Base-by-base conservation (phyloP, 2,888 invertebrate genomes). In the Drosophila austrosaltans region DNA sequence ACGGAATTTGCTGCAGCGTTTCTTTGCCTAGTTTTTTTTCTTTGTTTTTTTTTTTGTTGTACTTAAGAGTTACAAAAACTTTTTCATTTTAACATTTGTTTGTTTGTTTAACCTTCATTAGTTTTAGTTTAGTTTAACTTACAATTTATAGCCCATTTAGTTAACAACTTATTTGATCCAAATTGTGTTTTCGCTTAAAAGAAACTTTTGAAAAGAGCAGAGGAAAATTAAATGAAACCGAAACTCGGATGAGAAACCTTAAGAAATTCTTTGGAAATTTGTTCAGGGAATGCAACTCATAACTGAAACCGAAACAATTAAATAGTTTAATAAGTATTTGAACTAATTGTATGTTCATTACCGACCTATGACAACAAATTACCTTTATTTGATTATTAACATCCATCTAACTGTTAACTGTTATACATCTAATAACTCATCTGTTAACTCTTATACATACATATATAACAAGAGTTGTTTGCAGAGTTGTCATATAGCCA, bases 111-210 rank as follows among this genome's bases (percentile, higher is more conserved):
- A 36, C 36, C 4, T 36, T 36, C 36, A 10, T 36, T 36, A 36
- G 36, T 36, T 22, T 48, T 16, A 42, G 42, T 48, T 48, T 25
- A 25, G 56, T 58, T 67, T 62, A 62, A 7, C 53, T 71, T 54
- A 60, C 72, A 61, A 63, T 72, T 36, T 10, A 16, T 16, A 20
- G 10, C 22, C 39, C 57, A 36, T 80, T 80, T 86, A 85, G 86
- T 83, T 83, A 83, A 83, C 83, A 83, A 83, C 82, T 82, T 82
- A 62, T 73, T 62, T 62, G 69, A 67, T 66, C 63, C 72, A 72
- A 62, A 67, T 69, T 81, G 67, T 48, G 2, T 7, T 58, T n/a
- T 53, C 44, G 20, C 20, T 44, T 42, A 2, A n/a, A 42, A 16
- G 42, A 42, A 42, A 42, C 16, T 16, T 16, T 42, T 42, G 16